A percentile compares a stretch with the other conserved stretches of the same genome.
phyloP scores from a whole-genome alignment of 2,888 invertebrate genomes.

The Buathra laborator region DNA sequence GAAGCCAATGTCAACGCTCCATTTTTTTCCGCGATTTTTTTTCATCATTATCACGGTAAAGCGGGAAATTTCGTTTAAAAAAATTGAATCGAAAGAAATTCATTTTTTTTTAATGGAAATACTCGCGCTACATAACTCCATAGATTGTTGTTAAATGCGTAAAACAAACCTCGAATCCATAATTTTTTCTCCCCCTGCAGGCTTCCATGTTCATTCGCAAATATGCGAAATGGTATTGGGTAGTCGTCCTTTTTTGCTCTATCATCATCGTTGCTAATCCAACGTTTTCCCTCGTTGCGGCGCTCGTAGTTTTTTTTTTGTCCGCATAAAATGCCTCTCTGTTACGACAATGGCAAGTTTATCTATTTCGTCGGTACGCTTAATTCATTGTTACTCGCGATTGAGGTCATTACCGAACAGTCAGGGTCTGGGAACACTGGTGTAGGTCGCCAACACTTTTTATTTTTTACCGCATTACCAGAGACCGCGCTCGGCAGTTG shows the following conservation, averaged over 20 bases:
- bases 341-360: not conserved
- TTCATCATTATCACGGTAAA: not conserved
- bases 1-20: conserved; percentile 47
- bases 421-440: conserved; percentile 73
- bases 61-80: no score
- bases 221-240: not conserved
- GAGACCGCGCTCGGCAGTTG: not conserved
- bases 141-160: not conserved
- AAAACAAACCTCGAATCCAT: not conserved
- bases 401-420: conserved; percentile 79
- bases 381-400: conserved; percentile 51
- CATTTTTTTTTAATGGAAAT: no score
- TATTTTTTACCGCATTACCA: not conserved
- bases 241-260: not conserved
- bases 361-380: conserved; percentile 27
- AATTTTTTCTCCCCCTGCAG: not conserved
- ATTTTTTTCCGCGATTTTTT: not conserved
- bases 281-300: conserved; percentile 59
- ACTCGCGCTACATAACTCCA: no score
- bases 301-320: conserved; percentile 55
- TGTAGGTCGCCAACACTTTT: conserved; percentile 45
- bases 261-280: conserved; percentile 40
- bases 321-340: conserved; percentile 32
- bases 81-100: no score
- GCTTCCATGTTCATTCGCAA: not conserved